Conservation (phyloP, 2,797 vertebrate genomes). For the Aplochiton taeniatus region DNA sequence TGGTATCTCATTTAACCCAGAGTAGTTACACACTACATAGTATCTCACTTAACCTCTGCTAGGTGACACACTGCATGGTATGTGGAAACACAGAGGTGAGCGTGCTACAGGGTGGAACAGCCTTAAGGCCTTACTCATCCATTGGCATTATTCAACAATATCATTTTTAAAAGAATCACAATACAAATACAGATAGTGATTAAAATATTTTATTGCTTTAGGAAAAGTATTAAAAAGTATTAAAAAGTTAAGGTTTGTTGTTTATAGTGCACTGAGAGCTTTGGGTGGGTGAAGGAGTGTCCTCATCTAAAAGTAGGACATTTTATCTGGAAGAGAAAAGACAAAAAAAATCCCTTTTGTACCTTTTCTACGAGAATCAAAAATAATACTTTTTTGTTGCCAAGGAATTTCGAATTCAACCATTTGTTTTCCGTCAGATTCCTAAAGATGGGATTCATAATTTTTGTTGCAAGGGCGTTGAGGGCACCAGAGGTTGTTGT, state of each 20-base stretch:
- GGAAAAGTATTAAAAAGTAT: constrained; percentile 58
- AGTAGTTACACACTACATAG: too few species aligned
- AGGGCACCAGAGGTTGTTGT: not conserved
- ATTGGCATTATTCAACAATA: constrained; percentile 29
- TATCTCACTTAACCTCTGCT: too few species aligned
- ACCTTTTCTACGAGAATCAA: constrained; percentile 21
- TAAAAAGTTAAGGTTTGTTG: constrained; percentile 60
- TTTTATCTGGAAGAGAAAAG: constrained; percentile 80
- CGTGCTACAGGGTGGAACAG: too few species aligned
- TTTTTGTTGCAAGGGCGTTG: not conserved
- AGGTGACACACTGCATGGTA: too few species aligned
- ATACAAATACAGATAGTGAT: constrained; percentile 53
- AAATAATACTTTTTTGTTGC: constrained; percentile 23
- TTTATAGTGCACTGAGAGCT: constrained; percentile 44
- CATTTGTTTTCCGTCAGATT: constrained; percentile 14
- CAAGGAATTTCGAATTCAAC: constrained; percentile 31
- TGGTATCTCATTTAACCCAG: too few species aligned
- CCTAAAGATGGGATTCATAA: not conserved
- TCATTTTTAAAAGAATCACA: constrained; percentile 59
- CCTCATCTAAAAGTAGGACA: constrained; percentile 81
- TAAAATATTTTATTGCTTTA: constrained; percentile 72
- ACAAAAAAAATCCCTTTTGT: constrained; percentile 68
- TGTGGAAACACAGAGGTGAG: too few species aligned
- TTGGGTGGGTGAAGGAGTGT: constrained; percentile 58
- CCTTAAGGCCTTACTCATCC: not conserved